Evolutionary conservation across 2,113 vertebrate species (phyloP), one percentile per base, ranked within the genome.

Genomic region (Progne subis): DNA sequence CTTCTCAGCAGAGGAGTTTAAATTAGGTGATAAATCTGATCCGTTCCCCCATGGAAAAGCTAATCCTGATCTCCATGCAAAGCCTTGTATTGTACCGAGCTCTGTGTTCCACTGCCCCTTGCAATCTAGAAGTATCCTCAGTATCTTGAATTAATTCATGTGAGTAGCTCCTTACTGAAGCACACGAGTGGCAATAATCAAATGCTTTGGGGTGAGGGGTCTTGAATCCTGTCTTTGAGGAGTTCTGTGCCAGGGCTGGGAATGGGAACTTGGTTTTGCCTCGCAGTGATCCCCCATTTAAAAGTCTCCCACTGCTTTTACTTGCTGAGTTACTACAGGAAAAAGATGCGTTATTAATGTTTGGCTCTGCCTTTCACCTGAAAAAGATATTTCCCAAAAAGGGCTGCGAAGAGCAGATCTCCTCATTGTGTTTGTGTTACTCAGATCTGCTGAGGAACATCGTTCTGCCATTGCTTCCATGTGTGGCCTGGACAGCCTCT

Each of bases 131-230:
- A 39, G 55, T 59, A 29, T 61, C 55, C 50, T 88, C 79, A 83
- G 59, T 50, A 49, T 88, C 86, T 83, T 55, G 68, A 88, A 78
- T 92, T 86, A 86, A 78, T 70, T 86, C 60, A 3, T 41, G 49
- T 79, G 92, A 91, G 60, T 68, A 75, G 90, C 74, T 94, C 81
- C 75, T 87, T 39, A 41, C 56, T 56, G 93, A 82, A 71, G 84
- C 21, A 8, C 81, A 39, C 44, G 76, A 96, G 84, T 89, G 81
- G 78, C 90, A 89, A 60, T 91, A 82, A 89, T 89, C 60, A 79
- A 68, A 84, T 67, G 18, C 83, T 59, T 68, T 52, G 93, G 76
- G 65, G 90, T 87, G 69, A 87, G 64, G 64, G 81, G 82, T 89
- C 92, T 47, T 24, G 52, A 89, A 86, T 89, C 39, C 34, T 28